Percentiles rank a stretch among this genome's conserved stretches.
These are phyloP conservation scores for Adelosebastes latens DNA, from an alignment of 2,797 vertebrate genomes.

Conservation along the genomic window DNA sequence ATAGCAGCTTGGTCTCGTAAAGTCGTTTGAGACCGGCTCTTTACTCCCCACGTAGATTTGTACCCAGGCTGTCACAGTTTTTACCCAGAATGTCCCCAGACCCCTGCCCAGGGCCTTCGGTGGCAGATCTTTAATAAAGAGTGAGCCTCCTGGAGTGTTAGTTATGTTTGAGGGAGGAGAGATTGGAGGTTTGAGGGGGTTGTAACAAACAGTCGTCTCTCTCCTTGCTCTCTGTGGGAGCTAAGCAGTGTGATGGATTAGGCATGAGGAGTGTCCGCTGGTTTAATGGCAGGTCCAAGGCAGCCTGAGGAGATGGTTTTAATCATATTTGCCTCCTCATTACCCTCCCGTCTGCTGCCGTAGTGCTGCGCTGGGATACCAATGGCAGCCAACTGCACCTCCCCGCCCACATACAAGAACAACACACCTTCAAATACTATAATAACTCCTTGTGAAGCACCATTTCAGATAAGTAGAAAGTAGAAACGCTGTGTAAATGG, in stretches of 20 bases:
- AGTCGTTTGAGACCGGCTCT: neutral
- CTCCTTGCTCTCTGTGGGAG: slow-evolving; percentile 69
- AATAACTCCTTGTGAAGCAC: slow-evolving; percentile 2
- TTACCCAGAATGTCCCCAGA: slow-evolving; percentile 14
- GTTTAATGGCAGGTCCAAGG: slow-evolving; percentile 79
- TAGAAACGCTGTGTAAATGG: neutral
- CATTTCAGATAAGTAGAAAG: neutral
- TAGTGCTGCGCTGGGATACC: slow-evolving; percentile 66
- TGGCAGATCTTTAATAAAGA: slow-evolving; percentile 71
- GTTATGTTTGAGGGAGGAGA: slow-evolving; percentile 56
- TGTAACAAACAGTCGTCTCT: slow-evolving; percentile 59
- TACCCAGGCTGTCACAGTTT: slow-evolving; percentile 7
- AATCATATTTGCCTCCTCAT: slow-evolving; percentile 85
- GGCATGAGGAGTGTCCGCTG: slow-evolving; percentile 70
- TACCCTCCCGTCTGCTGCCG: slow-evolving; percentile 79
- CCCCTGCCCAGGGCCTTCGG: slow-evolving; percentile 23
- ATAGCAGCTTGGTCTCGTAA: neutral
- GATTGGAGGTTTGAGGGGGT: slow-evolving; percentile 50
- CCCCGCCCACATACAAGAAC: slow-evolving; percentile 20
- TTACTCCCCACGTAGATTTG: neutral
- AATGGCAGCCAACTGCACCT: slow-evolving; percentile 38
- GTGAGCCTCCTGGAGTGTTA: slow-evolving; percentile 61
- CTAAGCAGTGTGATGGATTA: slow-evolving; percentile 79
- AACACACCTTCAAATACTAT: slow-evolving; percentile 32
- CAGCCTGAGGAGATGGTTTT: slow-evolving; percentile 81